Conservation (phyloP, 2,113 vertebrate species). For the Cyanoderma ruficeps region DNA sequence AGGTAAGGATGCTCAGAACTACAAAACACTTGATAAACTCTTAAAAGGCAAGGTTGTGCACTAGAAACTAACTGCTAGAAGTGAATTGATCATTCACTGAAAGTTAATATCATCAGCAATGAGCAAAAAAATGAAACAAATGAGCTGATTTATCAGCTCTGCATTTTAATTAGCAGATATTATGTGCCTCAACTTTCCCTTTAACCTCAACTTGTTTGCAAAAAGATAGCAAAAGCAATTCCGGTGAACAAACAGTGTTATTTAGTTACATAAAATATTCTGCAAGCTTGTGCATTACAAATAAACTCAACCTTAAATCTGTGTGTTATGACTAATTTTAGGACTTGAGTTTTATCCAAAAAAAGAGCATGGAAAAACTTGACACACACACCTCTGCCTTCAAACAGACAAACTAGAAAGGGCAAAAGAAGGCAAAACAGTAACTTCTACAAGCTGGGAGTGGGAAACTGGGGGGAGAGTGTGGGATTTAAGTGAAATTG, state of each 20-base stretch:
- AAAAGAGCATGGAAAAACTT: constrained; percentile 14
- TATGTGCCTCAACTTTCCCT: background rate
- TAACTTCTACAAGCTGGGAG: background rate
- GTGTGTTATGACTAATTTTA: constrained; percentile 24
- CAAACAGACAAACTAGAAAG: background rate
- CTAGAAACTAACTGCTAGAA: background rate
- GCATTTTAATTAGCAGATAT: background rate
- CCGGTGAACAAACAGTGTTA: background rate
- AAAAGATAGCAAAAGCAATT: background rate
- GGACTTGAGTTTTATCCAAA: constrained; percentile 24
- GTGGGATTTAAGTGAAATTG: background rate
- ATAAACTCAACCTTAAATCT: constrained; percentile 41
- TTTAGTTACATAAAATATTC: constrained; percentile 38
- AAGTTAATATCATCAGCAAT: background rate
- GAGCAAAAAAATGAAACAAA: background rate
- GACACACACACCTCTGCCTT: background rate
- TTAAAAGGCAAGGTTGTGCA: background rate
- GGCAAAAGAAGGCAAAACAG: background rate
- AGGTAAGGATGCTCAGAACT: background rate
- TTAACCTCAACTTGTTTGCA: background rate
- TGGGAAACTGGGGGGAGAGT: background rate
- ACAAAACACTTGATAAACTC: background rate
- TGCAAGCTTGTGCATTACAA: background rate
- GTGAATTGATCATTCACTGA: background rate
- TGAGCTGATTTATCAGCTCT: background rate